Conservation (phyloP, 2,888 invertebrate genomes). For the Acheta domesticus region DNA sequence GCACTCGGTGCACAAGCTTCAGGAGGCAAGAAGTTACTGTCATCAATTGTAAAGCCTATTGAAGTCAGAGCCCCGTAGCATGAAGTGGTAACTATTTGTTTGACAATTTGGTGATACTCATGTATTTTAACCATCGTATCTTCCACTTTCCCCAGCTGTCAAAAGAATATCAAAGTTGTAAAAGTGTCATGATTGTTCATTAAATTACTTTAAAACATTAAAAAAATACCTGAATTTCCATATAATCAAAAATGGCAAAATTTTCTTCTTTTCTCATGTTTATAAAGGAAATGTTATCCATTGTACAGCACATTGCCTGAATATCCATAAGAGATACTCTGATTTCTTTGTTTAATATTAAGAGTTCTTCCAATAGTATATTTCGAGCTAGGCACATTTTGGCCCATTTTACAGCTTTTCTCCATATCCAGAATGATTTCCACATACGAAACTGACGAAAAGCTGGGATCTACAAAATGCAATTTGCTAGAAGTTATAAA, state of each 20-base stretch:
- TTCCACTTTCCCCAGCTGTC: slow-evolving; percentile 54
- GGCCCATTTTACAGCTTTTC: slow-evolving; percentile 65
- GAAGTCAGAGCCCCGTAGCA: slow-evolving; percentile 71
- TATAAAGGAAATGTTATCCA: slow-evolving; percentile 61
- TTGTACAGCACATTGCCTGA: slow-evolving; percentile 63
- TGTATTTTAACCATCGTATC: slow-evolving; percentile 46
- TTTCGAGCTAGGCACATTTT: slow-evolving; percentile 62
- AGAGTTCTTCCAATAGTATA: slow-evolving; percentile 64
- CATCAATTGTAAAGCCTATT: slow-evolving; percentile 76
- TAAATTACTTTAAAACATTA: too few species aligned
- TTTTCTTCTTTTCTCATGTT: slow-evolving; percentile 54
- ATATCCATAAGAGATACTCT: slow-evolving; percentile 69
- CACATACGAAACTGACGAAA: slow-evolving; percentile 67
- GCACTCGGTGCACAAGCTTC: slow-evolving; percentile 26
- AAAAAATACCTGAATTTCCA: slow-evolving; percentile 60
- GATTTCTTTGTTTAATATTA: slow-evolving; percentile 68
- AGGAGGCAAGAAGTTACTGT: slow-evolving; percentile 52
- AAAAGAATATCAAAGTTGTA: slow-evolving; percentile 31
- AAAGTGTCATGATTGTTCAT: not conserved
- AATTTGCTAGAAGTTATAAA: not conserved
- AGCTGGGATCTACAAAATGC: slow-evolving; percentile 56
- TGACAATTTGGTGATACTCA: slow-evolving; percentile 53
- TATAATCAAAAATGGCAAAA: slow-evolving; percentile 63
- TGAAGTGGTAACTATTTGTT: slow-evolving; percentile 62
- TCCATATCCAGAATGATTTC: slow-evolving; percentile 81